Evolutionary conservation across 2,888 invertebrate genomes (phyloP).

Genomic region (Yponomeuta sedellus): DNA sequence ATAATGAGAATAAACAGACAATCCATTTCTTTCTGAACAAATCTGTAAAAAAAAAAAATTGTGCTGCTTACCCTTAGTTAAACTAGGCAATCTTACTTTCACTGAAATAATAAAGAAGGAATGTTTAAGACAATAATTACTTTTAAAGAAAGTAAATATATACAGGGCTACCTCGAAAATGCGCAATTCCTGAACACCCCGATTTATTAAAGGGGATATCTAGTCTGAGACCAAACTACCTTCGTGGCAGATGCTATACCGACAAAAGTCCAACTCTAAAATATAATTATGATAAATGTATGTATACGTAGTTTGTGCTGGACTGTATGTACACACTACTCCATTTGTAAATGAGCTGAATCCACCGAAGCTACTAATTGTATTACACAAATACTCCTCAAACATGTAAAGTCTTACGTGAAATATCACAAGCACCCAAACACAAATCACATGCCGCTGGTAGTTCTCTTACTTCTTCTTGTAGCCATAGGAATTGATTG

Average conservation of each 20-base stretch:
- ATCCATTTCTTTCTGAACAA: too few species aligned
- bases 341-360: not conserved
- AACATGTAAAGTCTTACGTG: not conserved
- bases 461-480: slow-evolving; percentile 67
- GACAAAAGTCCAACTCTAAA: too few species aligned
- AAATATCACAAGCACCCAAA: slow-evolving; percentile 2
- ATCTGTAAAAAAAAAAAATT: too few species aligned
- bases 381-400: not conserved
- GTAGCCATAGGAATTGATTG: slow-evolving; percentile 85
- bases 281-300: too few species aligned
- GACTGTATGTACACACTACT: not conserved
- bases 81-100: not conserved
- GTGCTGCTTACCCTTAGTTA: too few species aligned
- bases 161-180: too few species aligned
- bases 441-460: not conserved
- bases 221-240: too few species aligned
- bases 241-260: too few species aligned
- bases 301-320: not conserved
- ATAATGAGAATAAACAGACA: too few species aligned
- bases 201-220: too few species aligned
- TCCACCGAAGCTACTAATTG: not conserved
- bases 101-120: not conserved
- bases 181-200: too few species aligned
- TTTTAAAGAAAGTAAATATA: too few species aligned
- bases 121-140: not conserved